Percentiles rank a stretch among this genome's conserved stretches.
These are phyloP conservation scores for Synanthedon formicaeformis DNA, from an alignment of 2,888 invertebrate genomes.

Conservation along the genomic window DNA sequence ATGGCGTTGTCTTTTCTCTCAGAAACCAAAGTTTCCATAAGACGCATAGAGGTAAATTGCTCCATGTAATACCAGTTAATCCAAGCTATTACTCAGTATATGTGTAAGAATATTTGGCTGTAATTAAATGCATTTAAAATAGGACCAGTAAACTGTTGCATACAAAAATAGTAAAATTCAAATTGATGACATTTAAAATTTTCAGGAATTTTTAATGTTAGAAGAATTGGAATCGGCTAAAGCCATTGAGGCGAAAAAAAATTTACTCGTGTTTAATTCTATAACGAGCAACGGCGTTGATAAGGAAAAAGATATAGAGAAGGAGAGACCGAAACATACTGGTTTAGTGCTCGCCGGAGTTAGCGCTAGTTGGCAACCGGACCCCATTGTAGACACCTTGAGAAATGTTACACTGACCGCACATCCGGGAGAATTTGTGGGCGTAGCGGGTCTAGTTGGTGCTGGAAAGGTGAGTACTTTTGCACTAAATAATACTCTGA, in stretches of 20 bases:
- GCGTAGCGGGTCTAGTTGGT: constrained; percentile 82
- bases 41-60: constrained; percentile 69
- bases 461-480: constrained; percentile 72
- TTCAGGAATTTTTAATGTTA: constrained; percentile 52
- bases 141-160: no score
- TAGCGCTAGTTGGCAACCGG: constrained; percentile 52
- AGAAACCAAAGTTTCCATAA: constrained; percentile 74
- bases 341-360: constrained; percentile 46
- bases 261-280: constrained; percentile 15
- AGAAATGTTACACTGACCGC: constrained; percentile 62
- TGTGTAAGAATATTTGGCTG: no score
- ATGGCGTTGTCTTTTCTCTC: constrained; percentile 71
- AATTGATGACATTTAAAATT: constrained; percentile 2
- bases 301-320: constrained; percentile 27
- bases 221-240: constrained; percentile 44
- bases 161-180: neutral
- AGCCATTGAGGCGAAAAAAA: constrained; percentile 20
- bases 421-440: constrained; percentile 71
- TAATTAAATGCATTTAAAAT: no score
- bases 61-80: neutral
- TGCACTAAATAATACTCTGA: no score
- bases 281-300: constrained; percentile 28
- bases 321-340: constrained; percentile 26
- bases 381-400: constrained; percentile 66
- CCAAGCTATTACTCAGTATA: neutral